A percentile compares a stretch with the other conserved stretches of the same genome.
These are phyloP conservation scores for Actinia equina DNA, from an alignment of 64 coral and sea anemone species.

Conservation along the genomic window DNA sequence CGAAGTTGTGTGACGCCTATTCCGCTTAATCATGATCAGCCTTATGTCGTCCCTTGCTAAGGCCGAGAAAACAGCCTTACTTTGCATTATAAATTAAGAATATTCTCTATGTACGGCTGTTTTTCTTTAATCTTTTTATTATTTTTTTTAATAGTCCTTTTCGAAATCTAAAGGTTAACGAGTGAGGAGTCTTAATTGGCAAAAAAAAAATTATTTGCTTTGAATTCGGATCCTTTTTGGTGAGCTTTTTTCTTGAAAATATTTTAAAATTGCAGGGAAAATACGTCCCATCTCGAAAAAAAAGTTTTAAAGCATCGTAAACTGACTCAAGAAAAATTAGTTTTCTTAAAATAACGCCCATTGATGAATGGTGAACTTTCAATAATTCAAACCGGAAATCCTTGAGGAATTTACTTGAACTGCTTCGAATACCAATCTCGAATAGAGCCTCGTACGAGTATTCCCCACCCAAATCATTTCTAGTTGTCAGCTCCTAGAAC, in stretches of 20 bases:
- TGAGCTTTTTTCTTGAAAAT: background rate
- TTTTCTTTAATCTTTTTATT: background rate
- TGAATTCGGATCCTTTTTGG: background rate
- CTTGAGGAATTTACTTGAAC: background rate
- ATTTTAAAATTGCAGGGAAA: background rate
- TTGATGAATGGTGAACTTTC: background rate
- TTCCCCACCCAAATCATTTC: background rate
- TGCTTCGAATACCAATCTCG: constrained; percentile 11
- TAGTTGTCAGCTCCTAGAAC: background rate
- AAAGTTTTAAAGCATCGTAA: background rate
- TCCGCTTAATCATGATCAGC: no score
- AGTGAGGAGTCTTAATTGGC: background rate
- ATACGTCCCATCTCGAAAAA: background rate
- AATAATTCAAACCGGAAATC: background rate
- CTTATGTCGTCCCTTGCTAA: background rate
- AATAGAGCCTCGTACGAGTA: background rate
- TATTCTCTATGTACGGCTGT: background rate
- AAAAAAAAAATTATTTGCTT: background rate
- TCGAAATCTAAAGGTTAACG: no score
- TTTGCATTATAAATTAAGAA: background rate
- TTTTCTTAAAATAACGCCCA: background rate
- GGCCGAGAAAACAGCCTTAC: background rate
- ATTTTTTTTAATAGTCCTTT: no score
- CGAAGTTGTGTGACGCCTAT: background rate
- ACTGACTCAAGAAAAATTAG: background rate